phyloP scores from a whole-genome alignment of 2,797 vertebrate genomes.

The Pogonophryne albipinna region DNA sequence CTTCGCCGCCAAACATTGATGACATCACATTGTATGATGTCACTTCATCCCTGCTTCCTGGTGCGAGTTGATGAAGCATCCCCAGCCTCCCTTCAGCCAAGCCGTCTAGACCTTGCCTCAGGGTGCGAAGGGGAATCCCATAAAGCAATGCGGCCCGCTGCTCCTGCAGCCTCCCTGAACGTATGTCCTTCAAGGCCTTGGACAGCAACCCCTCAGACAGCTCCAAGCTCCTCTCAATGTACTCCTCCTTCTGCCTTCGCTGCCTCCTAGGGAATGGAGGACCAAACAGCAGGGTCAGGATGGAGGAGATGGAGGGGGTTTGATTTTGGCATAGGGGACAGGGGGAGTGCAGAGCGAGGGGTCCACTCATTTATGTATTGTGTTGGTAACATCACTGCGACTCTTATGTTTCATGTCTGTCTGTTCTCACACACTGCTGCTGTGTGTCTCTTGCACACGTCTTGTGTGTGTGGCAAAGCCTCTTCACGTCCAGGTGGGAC shows the following conservation, averaged over 20 bases:
- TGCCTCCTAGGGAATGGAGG: conserved; percentile 95
- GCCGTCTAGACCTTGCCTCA: conserved; percentile 94
- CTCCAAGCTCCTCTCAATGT: conserved; percentile 99
- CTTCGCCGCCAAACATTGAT: conserved; percentile 91
- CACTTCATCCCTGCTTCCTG: conserved; percentile 84
- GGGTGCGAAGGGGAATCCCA: conserved; percentile 98
- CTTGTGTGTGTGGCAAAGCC: conserved; percentile 74
- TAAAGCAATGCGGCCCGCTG: conserved; percentile 99
- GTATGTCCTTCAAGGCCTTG: conserved; percentile 99
- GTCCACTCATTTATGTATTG: conserved; percentile 99
- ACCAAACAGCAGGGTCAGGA: conserved; percentile 86
- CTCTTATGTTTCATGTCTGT: conserved; percentile 79
- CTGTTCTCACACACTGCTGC: conserved; percentile 71
- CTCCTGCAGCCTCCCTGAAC: conserved; percentile 98
- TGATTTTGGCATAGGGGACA: conserved; percentile 91
- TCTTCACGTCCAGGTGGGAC: conserved; percentile 85
- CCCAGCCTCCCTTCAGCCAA: conserved; percentile 91
- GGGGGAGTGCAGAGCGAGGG: conserved; percentile 90
- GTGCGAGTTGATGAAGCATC: conserved; percentile 87
- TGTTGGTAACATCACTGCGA: conserved; percentile 99
- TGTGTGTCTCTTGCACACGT: conserved; percentile 62
- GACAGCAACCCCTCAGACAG: conserved; percentile 99
- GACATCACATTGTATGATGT: conserved; percentile 71
- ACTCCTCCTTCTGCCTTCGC: conserved; percentile 93
- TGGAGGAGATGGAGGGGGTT: conserved; percentile 87